These are phyloP conservation scores for Neomorphus geoffroyi DNA, from an alignment of 2,797 vertebrate genomes.

Conservation along the genomic window DNA sequence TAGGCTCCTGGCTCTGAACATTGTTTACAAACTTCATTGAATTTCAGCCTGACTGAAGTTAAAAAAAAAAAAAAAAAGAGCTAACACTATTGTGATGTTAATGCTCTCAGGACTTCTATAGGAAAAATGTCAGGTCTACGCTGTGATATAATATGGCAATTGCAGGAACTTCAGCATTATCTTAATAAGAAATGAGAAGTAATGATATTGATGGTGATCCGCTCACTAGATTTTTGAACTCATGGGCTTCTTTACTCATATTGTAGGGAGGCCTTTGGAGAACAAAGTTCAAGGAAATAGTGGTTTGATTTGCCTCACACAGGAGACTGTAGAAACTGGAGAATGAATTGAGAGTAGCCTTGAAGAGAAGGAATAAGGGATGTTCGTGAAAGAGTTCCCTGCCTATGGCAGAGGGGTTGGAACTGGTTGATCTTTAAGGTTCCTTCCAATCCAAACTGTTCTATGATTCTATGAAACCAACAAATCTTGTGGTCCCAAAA, in stretches of 20 bases:
- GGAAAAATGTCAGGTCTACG: background rate
- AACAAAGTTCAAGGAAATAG: background rate
- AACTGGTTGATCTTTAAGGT: no score
- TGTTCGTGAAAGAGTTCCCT: no score
- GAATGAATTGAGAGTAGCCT: no score
- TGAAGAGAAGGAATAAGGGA: no score
- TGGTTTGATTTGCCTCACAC: fast-evolving
- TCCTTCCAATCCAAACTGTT: no score
- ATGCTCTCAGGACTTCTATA: background rate
- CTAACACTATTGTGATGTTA: background rate
- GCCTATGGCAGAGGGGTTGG: no score
- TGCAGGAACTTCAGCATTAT: background rate
- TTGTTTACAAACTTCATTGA: slow-evolving; percentile 1
- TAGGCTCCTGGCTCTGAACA: background rate
- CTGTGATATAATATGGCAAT: background rate
- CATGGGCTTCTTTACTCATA: background rate
- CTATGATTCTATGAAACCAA: no score
- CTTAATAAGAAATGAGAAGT: background rate
- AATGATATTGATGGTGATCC: background rate
- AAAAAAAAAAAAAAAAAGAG: background rate
- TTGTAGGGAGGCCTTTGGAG: background rate
- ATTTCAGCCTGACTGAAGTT: background rate
- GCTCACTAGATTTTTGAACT: background rate
- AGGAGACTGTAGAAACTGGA: background rate
- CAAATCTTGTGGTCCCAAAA: background rate